Evolutionary conservation across 2,888 invertebrate genomes (phyloP), one percentile per base, ranked within the genome.

Genomic region (Notodonta dromedarius): DNA sequence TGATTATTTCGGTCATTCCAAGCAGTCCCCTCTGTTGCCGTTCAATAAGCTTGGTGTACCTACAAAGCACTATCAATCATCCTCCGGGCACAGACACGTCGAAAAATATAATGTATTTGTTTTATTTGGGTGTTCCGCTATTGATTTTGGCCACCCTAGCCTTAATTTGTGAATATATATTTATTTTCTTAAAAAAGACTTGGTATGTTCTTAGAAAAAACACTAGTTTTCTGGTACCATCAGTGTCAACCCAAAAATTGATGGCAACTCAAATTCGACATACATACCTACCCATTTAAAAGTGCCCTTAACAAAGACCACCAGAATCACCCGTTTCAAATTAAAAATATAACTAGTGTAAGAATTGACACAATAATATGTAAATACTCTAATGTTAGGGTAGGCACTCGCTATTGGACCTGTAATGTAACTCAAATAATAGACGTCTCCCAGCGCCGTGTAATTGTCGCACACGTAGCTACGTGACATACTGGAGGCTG

Each of bases 1-100:
- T 82, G 80, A 83, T 84, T 85, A 83, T 86, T 80, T 80, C 74
- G 74, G 79, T 71, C 77, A 81, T 75, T 79, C 71, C 78, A 70
- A 73, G 77, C 67, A 74, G 81, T 76, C 78, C 82, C 82, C 78
- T 74, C 80, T 76, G 78, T 82, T 82, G 80, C 70, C 82, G 85
- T 84, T 84, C 89, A 86, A 89, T 91, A 88, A 86, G 78, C 85
- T 81, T 83, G 86, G 86, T 90, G 83, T 88, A 80, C 24, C 24
- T 24, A 24, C 87, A 86, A 85, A 87, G 84, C 87, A 89, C 89
- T 90, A 93, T 93, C 91, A 91, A 92, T 93, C 91, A 93, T 91
- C 77, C 82, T 80, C 78, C 76, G 82, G 78, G 82, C 83, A 81
- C 85, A 85, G 86, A 86, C 83, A 85, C 82, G 84, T 83, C 84